A percentile compares a stretch with the other conserved stretches of the same genome.
Conservation (phyloP, 2,888 invertebrate genomes). For the Dicranocentrus wangi region DNA sequence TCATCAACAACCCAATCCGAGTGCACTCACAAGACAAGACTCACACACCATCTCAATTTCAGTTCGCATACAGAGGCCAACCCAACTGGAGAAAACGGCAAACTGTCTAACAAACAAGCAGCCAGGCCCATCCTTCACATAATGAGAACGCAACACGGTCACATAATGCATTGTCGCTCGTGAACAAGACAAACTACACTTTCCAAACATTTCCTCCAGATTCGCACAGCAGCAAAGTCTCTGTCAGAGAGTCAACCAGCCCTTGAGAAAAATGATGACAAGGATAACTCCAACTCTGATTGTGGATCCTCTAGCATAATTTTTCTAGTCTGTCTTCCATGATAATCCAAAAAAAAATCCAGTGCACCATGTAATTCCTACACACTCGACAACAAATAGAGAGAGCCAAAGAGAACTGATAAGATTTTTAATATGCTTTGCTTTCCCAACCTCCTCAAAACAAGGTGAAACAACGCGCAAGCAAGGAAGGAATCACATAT, state of each 20-base stretch:
- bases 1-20: not conserved
- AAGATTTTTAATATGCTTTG: too few relatives aligned
- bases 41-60: slow-evolving; percentile 29
- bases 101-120: not conserved
- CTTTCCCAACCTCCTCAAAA: not conserved
- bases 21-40: not conserved
- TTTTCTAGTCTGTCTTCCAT: not conserved
- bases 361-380: too few relatives aligned
- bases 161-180: not conserved
- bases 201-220: not conserved
- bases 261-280: slow-evolving; percentile 5
- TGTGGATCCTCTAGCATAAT: not conserved
- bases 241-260: not conserved
- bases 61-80: not conserved
- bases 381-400: too few relatives aligned
- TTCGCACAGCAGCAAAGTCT: not conserved
- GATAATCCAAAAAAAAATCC: too few relatives aligned
- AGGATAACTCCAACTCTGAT: not conserved
- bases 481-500: too few relatives aligned
- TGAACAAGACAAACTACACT: slow-evolving; percentile 10
- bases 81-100: not conserved
- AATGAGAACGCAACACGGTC: not conserved
- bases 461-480: not conserved
- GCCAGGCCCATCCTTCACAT: not conserved
- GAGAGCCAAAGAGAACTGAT: too few relatives aligned